These are phyloP conservation scores for Cladopsammia gracilis DNA, from an alignment of 64 coral and sea anemone genomes.

Conservation along the genomic window DNA sequence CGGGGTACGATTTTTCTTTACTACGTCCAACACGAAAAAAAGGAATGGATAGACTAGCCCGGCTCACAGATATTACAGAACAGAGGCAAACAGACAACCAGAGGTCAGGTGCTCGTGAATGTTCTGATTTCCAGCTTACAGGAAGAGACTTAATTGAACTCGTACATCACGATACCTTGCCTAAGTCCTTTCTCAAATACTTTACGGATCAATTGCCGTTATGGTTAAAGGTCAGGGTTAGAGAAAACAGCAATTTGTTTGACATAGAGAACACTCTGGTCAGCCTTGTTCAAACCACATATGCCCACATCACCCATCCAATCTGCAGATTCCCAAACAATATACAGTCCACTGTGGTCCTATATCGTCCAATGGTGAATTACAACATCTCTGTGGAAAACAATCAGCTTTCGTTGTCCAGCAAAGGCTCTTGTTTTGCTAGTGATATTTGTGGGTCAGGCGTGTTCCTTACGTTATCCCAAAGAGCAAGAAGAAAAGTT, in stretches of 20 bases:
- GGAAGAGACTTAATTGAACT: slow-evolving; percentile 14
- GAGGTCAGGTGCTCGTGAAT: neutral
- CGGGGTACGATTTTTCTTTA: neutral
- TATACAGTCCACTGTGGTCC: neutral
- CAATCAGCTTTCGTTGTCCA: neutral
- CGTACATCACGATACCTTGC: slow-evolving; percentile 33
- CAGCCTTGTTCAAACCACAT: neutral
- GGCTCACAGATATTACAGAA: no score
- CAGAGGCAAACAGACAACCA: neutral
- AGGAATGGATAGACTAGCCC: neutral
- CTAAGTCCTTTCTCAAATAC: slow-evolving; percentile 11
- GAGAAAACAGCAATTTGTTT: slow-evolving; percentile 7
- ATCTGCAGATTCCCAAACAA: neutral
- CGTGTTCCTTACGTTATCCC: slow-evolving; percentile 6
- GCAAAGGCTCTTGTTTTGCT: slow-evolving; percentile 37
- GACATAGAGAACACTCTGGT: slow-evolving; percentile 13
- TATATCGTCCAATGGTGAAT: slow-evolving; percentile 29
- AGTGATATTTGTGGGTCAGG: slow-evolving; percentile 11
- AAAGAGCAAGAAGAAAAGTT: neutral
- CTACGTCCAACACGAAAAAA: neutral
- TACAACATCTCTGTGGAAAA: slow-evolving; percentile 4
- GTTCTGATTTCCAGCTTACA: neutral
- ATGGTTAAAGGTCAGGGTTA: slow-evolving; percentile 24
- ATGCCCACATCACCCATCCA: neutral
- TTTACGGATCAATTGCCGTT: slow-evolving; percentile 17